A percentile compares a stretch with the other conserved stretches of the same genome.
These are phyloP conservation scores for Chloroceryle aenea DNA, from an alignment of 2,113 vertebrate genomes.

Conservation along the genomic window DNA sequence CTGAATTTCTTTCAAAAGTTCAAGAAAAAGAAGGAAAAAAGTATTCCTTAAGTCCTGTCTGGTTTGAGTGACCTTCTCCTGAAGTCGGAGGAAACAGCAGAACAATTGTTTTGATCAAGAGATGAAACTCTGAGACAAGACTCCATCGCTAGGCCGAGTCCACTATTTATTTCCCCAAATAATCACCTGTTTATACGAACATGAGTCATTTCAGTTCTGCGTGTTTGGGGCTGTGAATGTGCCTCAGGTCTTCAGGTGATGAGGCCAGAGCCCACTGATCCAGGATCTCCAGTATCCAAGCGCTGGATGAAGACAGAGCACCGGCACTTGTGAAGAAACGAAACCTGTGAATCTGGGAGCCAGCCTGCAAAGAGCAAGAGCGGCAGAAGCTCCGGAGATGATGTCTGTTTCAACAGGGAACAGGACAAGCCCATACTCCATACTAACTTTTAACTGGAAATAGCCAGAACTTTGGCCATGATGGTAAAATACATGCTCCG, in stretches of 20 bases:
- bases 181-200: not conserved
- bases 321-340: not conserved
- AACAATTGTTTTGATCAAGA: not conserved
- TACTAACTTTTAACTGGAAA: not conserved
- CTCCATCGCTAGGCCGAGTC: not conserved
- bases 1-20: not conserved
- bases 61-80: not conserved
- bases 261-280: not conserved
- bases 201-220: not conserved
- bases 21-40: not conserved
- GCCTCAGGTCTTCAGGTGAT: accelerated
- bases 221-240: accelerated
- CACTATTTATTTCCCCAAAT: not conserved
- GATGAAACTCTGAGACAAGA: not conserved
- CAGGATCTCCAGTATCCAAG: not conserved
- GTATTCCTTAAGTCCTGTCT: not conserved
- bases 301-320: not conserved
- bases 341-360: not conserved
- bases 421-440: not conserved
- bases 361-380: not conserved
- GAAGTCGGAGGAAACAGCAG: not conserved
- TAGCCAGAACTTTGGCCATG: not conserved
- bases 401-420: not conserved
- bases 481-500: not conserved
- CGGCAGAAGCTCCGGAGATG: accelerated